Conservation (phyloP, 1,140 invertebrate species). For the Acyrthosiphon pisum region DNA sequence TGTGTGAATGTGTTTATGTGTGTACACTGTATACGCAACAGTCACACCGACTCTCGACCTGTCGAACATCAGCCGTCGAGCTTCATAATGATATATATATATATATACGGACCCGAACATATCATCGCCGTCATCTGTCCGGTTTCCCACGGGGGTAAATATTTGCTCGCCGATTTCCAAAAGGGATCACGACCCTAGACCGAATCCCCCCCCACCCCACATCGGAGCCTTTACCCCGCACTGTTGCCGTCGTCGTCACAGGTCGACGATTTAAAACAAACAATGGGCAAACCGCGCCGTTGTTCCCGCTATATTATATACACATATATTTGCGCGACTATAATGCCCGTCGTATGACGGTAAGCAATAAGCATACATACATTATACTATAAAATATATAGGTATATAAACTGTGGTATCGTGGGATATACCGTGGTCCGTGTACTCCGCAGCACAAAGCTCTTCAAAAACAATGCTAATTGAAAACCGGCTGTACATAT, state of each 20-base stretch:
- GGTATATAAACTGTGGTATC: constrained; percentile 4
- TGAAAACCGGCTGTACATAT: constrained; percentile 17
- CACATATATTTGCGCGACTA: neutral
- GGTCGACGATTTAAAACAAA: constrained; percentile 29
- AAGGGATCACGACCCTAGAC: constrained; percentile 43
- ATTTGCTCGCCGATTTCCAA: constrained; percentile 52
- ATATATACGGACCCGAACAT: neutral
- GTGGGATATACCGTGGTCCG: neutral
- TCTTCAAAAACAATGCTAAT: constrained; percentile 45
- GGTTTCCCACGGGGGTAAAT: constrained; percentile 44
- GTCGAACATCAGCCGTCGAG: neutral
- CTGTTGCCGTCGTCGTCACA: neutral
- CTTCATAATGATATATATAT: neutral
- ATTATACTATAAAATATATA: neutral
- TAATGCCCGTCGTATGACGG: neutral
- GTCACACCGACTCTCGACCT: neutral
- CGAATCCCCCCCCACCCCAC: neutral
- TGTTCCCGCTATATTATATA: neutral
- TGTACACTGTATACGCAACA: neutral
- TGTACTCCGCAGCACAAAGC: neutral
- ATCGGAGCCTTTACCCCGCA: neutral
- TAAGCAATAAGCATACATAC: constrained; percentile 4
- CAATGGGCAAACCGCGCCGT: neutral
- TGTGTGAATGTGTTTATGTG: neutral
- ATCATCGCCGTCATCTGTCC: constrained; percentile 38